Conservation (phyloP, 2,113 vertebrate species). For the Nibea albiflora region DNA sequence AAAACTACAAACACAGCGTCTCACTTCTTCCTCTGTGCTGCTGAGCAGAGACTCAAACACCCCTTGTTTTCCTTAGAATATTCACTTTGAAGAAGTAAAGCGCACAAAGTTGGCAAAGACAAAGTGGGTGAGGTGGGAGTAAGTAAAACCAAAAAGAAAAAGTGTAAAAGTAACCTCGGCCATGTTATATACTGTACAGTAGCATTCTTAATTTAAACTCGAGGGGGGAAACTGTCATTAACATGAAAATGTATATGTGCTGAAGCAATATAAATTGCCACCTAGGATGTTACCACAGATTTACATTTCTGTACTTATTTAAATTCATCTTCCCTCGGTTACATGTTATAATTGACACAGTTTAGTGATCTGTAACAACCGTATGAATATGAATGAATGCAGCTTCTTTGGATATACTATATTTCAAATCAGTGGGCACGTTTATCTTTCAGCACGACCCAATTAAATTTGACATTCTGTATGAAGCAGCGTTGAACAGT, state of each 20-base stretch:
- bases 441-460: conserved; percentile 69
- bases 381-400: conserved; percentile 70
- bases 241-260: conserved; percentile 39
- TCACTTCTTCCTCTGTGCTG: conserved; percentile 23
- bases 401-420: conserved; percentile 40
- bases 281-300: conserved; percentile 41
- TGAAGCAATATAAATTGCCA: conserved; percentile 29
- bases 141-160: conserved; percentile 24
- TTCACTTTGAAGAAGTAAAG: conserved; percentile 44
- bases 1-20: conserved; percentile 30
- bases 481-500: conserved; percentile 59
- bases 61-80: conserved; percentile 21
- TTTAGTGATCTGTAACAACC: conserved; percentile 46
- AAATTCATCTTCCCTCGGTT: conserved; percentile 46
- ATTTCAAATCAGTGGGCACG: conserved; percentile 66
- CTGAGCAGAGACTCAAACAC: conserved; percentile 20
- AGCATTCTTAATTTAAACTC: conserved; percentile 12
- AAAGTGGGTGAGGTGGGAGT: conserved; percentile 20
- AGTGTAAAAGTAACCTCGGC: conserved; percentile 33
- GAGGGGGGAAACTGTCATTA: conserved; percentile 11
- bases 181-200: not conserved
- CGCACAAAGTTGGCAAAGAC: conserved; percentile 19
- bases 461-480: conserved; percentile 80
- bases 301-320: conserved; percentile 46
- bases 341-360: conserved; percentile 53